Percentiles rank a stretch among this genome's conserved stretches.
Conservation (phyloP, 2,888 invertebrate species). For the Lithophane leautieri region DNA sequence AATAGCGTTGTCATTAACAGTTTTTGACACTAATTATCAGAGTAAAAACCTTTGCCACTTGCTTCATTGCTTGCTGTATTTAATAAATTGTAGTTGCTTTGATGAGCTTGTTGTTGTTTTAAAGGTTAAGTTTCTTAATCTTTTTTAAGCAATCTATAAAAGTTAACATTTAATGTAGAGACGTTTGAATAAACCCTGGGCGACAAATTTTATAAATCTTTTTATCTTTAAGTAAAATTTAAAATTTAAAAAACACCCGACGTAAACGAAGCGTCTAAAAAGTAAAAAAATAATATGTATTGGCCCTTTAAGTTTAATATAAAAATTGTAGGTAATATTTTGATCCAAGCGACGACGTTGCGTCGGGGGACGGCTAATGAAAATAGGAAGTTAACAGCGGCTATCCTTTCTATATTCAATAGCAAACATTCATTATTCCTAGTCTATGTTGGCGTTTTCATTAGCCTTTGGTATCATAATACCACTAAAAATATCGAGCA, state of each 20-base stretch:
- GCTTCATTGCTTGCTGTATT: not conserved
- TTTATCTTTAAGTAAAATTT: not conserved
- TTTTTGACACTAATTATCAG: not conserved
- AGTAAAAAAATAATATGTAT: too few species aligned
- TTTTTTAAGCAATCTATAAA: not conserved
- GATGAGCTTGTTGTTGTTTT: not conserved
- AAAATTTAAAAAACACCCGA: too few species aligned
- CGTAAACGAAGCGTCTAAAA: too few species aligned
- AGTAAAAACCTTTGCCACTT: not conserved
- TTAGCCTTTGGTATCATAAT: too few species aligned
- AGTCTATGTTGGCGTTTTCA: too few species aligned
- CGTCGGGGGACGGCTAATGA: too few species aligned
- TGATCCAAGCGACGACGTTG: too few species aligned
- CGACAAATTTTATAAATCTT: not conserved
- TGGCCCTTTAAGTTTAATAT: too few species aligned
- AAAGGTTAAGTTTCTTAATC: not conserved
- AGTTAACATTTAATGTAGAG: not conserved
- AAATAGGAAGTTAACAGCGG: too few species aligned
- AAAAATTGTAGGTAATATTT: too few species aligned
- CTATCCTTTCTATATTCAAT: too few species aligned
- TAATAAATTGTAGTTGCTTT: not conserved
- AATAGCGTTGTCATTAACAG: not conserved
- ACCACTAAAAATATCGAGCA: conserved; percentile 18
- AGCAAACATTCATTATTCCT: too few species aligned
- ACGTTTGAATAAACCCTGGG: not conserved